phyloP scores from a whole-genome alignment of 30 jellyfish, hydroid and myxozoan genomes.

The Hydractinia echinata region DNA sequence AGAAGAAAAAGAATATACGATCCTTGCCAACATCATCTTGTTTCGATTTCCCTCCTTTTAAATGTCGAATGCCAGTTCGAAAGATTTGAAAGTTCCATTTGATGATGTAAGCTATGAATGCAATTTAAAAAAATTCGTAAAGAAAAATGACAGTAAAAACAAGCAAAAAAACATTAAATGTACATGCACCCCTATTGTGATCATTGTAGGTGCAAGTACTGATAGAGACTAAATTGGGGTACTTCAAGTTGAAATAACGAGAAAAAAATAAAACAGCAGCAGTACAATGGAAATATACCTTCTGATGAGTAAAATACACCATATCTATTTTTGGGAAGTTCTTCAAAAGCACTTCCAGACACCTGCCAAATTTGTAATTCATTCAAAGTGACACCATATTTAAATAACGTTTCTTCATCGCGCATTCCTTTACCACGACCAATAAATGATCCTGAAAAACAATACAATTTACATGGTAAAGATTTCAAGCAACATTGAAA shows the following conservation, averaged over 20 bases:
- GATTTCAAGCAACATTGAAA: background rate
- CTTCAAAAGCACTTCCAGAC: conserved; percentile 45
- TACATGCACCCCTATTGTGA: background rate
- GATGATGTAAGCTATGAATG: conserved; percentile 62
- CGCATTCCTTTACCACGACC: conserved; percentile 95
- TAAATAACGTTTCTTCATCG: conserved; percentile 80
- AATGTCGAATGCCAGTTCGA: conserved; percentile 84
- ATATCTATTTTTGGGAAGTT: conserved; percentile 43
- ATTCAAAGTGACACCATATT: conserved; percentile 77
- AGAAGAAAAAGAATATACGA: conserved; percentile 66
- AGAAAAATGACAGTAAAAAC: background rate
- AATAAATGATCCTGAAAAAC: conserved; percentile 59
- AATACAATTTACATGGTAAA: background rate
- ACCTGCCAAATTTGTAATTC: conserved; percentile 63
- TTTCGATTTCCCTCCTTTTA: conserved; percentile 89
- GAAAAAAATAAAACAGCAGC: background rate
- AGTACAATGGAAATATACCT: conserved; percentile 32
- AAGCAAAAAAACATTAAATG: background rate
- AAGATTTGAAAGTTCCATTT: conserved; percentile 88
- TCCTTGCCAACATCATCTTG: conserved; percentile 96
- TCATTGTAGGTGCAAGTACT: too few relatives aligned
- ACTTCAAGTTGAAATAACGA: too few relatives aligned
- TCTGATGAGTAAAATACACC: conserved; percentile 84
- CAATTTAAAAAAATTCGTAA: background rate
- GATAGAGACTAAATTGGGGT: too few relatives aligned